phyloP scores from a whole-genome alignment of 2,888 invertebrate species.

The Mantis religiosa region DNA sequence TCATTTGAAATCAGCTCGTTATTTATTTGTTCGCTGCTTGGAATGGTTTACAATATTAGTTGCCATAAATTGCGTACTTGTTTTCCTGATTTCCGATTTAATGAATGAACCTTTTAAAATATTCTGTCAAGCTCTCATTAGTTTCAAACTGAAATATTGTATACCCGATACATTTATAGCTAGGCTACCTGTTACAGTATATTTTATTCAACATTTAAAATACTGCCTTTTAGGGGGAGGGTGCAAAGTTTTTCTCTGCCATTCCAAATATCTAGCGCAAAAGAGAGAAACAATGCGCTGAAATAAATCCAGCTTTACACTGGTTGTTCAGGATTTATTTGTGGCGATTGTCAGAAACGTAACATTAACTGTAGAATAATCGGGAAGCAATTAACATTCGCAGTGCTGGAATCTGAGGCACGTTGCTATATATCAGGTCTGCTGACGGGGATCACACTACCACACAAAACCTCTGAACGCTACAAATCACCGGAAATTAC shows the following conservation, averaged over 20 bases:
- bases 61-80: too few relatives aligned
- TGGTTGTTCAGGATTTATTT: background rate
- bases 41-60: too few relatives aligned
- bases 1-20: too few relatives aligned
- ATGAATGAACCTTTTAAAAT: too few relatives aligned
- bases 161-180: too few relatives aligned
- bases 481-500: background rate
- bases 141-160: too few relatives aligned
- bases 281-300: background rate
- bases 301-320: background rate
- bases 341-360: background rate
- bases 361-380: background rate
- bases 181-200: too few relatives aligned
- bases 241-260: background rate
- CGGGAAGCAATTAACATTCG: slow-evolving; percentile 5
- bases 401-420: slow-evolving; percentile 3
- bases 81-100: too few relatives aligned
- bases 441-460: background rate
- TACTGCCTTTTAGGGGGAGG: background rate
- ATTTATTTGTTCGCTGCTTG: too few relatives aligned
- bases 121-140: too few relatives aligned
- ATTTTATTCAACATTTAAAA: background rate
- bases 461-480: background rate
- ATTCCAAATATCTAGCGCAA: background rate
- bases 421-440: background rate